Percentiles rank a stretch among this genome's conserved stretches.
Conservation (phyloP, 2,113 vertebrate species). For the Elachura formosa region DNA sequence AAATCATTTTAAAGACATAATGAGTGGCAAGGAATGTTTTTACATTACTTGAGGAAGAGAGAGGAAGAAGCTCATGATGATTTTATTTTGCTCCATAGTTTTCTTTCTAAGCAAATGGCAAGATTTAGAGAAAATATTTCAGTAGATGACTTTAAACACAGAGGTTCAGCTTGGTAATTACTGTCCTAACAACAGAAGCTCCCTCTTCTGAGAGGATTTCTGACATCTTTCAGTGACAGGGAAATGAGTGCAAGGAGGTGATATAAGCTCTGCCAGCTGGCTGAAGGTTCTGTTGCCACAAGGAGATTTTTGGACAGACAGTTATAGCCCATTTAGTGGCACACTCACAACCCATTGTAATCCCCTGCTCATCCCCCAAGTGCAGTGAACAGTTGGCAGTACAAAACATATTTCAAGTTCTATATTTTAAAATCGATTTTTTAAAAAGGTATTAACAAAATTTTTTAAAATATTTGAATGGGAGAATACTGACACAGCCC, state of each 20-base stretch:
- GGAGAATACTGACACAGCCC: neutral
- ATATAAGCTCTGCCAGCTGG: neutral
- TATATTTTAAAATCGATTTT: neutral
- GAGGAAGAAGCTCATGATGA: neutral
- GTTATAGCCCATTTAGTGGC: neutral
- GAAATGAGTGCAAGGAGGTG: neutral
- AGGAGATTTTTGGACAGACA: neutral
- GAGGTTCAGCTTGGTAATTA: neutral
- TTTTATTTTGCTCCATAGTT: neutral
- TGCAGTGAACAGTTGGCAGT: neutral
- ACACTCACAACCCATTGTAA: neutral
- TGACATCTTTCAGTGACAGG: neutral
- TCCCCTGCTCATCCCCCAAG: neutral
- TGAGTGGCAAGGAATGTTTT: neutral
- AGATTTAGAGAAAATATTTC: neutral
- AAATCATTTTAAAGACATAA: neutral
- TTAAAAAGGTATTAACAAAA: neutral
- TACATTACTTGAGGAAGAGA: neutral
- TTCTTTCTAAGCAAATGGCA: neutral
- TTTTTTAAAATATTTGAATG: neutral
- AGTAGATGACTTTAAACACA: neutral
- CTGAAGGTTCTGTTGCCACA: neutral
- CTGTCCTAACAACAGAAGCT: neutral
- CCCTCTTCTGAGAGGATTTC: neutral
- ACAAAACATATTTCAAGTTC: neutral